phyloP scores from a whole-genome alignment of 2,113 vertebrate species.

The Bucco capensis region DNA sequence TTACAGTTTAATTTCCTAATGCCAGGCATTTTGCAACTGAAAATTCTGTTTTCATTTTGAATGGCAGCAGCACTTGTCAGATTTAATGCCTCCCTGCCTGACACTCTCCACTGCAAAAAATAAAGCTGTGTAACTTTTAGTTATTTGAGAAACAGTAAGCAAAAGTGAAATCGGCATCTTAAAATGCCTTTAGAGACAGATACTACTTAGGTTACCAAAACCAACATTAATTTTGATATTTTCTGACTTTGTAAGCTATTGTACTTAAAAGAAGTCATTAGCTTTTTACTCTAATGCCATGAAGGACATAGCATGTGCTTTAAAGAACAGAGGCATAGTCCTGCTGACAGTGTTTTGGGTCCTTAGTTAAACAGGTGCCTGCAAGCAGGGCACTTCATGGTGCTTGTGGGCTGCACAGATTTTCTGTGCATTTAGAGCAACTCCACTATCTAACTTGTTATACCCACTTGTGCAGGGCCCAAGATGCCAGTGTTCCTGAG shows the following conservation, averaged over 20 bases:
- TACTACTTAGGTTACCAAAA: neutral
- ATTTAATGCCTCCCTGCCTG: neutral
- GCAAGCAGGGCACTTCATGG: neutral
- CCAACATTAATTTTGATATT: neutral
- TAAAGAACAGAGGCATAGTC: neutral
- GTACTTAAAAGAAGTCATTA: neutral
- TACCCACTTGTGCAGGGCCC: neutral
- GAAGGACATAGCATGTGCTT: neutral
- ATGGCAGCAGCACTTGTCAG: neutral
- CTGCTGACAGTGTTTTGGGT: neutral
- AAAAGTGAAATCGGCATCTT: neutral
- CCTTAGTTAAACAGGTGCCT: neutral
- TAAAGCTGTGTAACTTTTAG: neutral
- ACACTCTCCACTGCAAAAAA: neutral
- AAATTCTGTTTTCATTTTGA: neutral
- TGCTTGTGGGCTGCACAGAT: accelerated
- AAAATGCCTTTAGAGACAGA: neutral
- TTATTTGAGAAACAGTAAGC: neutral
- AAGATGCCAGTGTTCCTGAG: neutral
- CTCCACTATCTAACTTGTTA: neutral
- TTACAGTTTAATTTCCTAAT: neutral
- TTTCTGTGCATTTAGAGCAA: neutral
- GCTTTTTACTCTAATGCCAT: neutral
- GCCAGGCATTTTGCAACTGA: neutral
- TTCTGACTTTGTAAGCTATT: neutral